A percentile compares a stretch with the other conserved stretches of the same genome.
Conservation (phyloP, 2,113 vertebrate species). For the Oreamnos americanus region DNA sequence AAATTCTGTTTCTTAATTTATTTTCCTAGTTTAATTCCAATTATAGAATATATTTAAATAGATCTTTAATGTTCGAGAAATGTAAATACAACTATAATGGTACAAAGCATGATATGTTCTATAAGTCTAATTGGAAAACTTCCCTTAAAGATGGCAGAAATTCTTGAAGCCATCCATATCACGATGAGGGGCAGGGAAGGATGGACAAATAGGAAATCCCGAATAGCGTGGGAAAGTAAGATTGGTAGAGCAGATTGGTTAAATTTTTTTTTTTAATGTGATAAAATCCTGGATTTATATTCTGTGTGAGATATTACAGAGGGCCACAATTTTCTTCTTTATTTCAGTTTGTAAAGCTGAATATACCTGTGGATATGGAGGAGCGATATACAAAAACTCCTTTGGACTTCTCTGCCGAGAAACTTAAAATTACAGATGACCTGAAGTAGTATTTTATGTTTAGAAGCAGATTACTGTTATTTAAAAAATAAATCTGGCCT, state of each 20-base stretch:
- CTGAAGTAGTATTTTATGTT: background rate
- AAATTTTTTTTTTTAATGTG: background rate
- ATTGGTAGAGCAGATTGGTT: background rate
- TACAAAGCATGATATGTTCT: background rate
- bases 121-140: background rate
- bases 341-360: background rate
- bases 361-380: background rate
- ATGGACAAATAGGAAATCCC: background rate
- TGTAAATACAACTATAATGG: background rate
- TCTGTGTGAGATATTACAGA: background rate
- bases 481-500: slow-evolving; percentile 38
- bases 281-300: background rate
- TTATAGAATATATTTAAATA: background rate
- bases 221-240: background rate
- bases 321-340: background rate
- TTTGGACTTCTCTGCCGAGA: background rate
- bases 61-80: slow-evolving; percentile 20
- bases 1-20: background rate
- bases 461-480: background rate
- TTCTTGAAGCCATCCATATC: background rate
- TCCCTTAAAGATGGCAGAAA: background rate
- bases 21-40: background rate
- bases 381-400: background rate
- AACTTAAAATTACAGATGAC: background rate
- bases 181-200: background rate